Evolutionary conservation across 2,797 vertebrate species (phyloP).

Genomic region (Salarias fasciatus): DNA sequence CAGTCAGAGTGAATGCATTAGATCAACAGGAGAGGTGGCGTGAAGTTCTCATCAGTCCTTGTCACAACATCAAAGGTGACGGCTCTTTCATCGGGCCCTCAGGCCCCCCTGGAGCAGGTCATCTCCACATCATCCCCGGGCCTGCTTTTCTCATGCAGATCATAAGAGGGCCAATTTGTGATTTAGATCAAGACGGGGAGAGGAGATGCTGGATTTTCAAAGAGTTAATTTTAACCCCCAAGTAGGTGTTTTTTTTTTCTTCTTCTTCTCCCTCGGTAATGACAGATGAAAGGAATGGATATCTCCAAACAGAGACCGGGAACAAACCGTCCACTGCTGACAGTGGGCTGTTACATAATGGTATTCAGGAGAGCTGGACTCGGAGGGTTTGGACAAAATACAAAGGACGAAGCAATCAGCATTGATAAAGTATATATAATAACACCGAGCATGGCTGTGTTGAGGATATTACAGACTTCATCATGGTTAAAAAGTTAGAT

Average conservation of each 20-base stretch:
- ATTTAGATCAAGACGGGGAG: conserved; percentile 70
- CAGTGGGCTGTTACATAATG: conserved; percentile 1
- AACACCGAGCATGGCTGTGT: no score
- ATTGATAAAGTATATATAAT: no score
- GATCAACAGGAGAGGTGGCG: conserved; percentile 60
- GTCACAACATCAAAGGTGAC: conserved; percentile 75
- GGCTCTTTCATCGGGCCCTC: conserved; percentile 66
- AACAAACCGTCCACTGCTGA: conserved; percentile 13
- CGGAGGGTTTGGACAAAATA: no score
- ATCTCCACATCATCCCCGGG: conserved; percentile 49
- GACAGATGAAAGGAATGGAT: conserved; percentile 63
- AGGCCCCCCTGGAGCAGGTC: conserved; percentile 56
- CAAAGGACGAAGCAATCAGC: no score
- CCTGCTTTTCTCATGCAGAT: conserved; percentile 77
- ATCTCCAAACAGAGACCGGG: conserved; percentile 23
- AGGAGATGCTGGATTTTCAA: conserved; percentile 59
- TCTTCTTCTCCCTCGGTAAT: conserved; percentile 17
- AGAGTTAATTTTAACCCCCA: conserved; percentile 65
- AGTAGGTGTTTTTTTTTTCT: conserved; percentile 22
- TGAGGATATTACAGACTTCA: no score
- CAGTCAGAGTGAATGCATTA: conserved; percentile 15
- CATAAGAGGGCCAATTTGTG: conserved; percentile 70
- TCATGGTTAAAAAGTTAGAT: no score
- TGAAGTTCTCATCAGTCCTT: conserved; percentile 67
- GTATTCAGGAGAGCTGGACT: neutral